Conservation (phyloP, 2,113 vertebrate genomes). For the Dolichallabes microphthalmus region DNA sequence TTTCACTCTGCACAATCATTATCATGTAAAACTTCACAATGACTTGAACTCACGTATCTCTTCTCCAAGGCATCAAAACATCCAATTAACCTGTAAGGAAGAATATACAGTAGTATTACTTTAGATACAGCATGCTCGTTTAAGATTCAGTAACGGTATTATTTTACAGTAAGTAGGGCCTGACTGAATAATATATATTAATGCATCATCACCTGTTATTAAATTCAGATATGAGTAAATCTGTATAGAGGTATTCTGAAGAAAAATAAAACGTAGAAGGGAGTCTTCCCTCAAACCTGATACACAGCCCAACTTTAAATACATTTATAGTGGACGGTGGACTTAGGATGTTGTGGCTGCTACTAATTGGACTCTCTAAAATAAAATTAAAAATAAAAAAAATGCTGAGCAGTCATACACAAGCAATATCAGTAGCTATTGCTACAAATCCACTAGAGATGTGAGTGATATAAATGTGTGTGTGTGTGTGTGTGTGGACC, state of each 20-base stretch:
- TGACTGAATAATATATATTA: background rate
- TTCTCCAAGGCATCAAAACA: slow-evolving; percentile 93
- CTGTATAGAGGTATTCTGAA: background rate
- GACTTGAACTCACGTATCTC: slow-evolving; percentile 84
- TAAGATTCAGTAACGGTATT: background rate
- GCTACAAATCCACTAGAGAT: no score
- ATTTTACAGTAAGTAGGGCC: background rate
- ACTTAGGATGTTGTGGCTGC: no score
- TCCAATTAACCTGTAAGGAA: slow-evolving; percentile 85
- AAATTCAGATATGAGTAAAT: background rate
- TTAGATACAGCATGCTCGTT: background rate
- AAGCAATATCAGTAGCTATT: no score
- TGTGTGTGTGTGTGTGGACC: background rate
- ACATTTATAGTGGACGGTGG: no score
- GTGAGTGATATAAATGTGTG: background rate
- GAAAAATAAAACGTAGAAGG: background rate
- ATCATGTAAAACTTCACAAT: background rate
- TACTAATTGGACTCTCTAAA: no score
- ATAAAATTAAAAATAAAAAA: no score
- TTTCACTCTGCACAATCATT: background rate
- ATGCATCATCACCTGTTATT: background rate
- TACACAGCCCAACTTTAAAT: background rate
- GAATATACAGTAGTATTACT: background rate
- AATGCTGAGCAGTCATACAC: no score
- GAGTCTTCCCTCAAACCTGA: background rate